Evolutionary conservation across 2,113 vertebrate genomes (phyloP), one percentile per base, ranked within the genome.

Genomic region (Caloenas nicobarica): DNA sequence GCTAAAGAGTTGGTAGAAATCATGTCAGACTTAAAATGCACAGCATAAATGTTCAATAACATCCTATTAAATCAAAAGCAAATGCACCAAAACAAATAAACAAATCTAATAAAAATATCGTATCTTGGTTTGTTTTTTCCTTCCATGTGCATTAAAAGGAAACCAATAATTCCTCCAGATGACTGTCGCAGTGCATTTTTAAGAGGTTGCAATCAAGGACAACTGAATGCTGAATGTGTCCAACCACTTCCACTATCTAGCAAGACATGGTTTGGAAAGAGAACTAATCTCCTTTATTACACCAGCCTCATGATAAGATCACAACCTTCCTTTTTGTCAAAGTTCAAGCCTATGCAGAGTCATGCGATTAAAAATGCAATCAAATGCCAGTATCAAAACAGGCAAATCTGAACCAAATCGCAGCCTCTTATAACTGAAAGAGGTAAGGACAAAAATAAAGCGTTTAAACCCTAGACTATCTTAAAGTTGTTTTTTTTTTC

Each of bases 371-470:
- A 93, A 89, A 93, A 48, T 29, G 7, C 36, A 69, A 40, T 57
- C 40, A 86, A 89, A 79, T 72, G 64, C 50, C 54, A 90, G 33
- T 60, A 88, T 54, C 76, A 78, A 53, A 93, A 58, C 17, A 86
- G 64, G 51, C 56, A 51, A 48, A 88, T 86, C 91, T 92, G 85
- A 91, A 82, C 23, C 71, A 91, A 82, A 97, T 80, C 58, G 85
- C 54, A 66, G n/a, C 42, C 28, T 54, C 66, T 54, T 66, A 51
- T 15, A 77, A 70, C 46, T 77, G 36, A 88, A 62, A 80, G 29
- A 95, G 70, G 80, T 64, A 87, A 89, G 51, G n/a, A 48, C 24
- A 78, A 40, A 81, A 76, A 48, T 15, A 74, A 92, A 81, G n/a
- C 44, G 40, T 79, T 78, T 69, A 84, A 53, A 68, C 89, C 92